Evolutionary conservation across 2,113 vertebrate species (phyloP).

Genomic region (Brevimyrus niger): DNA sequence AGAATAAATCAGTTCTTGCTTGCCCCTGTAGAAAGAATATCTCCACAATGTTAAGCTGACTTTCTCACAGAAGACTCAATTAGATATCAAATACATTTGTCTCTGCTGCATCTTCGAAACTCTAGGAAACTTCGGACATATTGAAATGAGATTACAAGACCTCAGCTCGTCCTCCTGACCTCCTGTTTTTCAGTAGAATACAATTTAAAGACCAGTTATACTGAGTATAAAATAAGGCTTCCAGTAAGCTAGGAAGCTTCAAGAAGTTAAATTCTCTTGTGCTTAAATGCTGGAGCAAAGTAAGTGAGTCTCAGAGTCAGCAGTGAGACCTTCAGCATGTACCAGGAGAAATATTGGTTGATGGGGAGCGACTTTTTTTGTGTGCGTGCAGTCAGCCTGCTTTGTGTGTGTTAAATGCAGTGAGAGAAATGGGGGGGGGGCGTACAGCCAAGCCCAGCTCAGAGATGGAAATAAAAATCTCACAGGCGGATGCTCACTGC

Average conservation of each 20-base stretch:
- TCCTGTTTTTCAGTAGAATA: not conserved
- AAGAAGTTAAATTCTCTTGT: not conserved
- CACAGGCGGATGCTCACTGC: not conserved
- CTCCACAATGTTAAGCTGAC: not conserved
- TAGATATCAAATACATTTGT: not conserved
- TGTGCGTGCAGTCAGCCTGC: not conserved
- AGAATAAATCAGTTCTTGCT: not conserved
- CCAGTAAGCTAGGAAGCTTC: not conserved
- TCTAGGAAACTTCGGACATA: not conserved
- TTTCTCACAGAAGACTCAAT: not conserved
- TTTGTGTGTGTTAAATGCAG: conserved; percentile 14
- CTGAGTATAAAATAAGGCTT: not conserved
- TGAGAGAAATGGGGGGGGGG: not conserved
- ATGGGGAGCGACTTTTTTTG: not conserved
- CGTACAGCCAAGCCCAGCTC: not conserved
- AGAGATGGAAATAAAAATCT: conserved; percentile 8
- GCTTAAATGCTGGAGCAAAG: not conserved
- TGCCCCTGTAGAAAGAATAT: not conserved
- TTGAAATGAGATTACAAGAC: not conserved
- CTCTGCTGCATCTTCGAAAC: not conserved
- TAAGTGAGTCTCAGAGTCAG: not conserved
- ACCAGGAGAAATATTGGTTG: not conserved
- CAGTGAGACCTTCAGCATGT: not conserved
- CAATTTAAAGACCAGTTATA: not conserved
- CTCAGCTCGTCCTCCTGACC: not conserved